A percentile compares a stretch with the other conserved stretches of the same genome.
Evolutionary conservation across 1,140 invertebrate genomes (phyloP).

Genomic region (Rhopalosiphum padi): DNA sequence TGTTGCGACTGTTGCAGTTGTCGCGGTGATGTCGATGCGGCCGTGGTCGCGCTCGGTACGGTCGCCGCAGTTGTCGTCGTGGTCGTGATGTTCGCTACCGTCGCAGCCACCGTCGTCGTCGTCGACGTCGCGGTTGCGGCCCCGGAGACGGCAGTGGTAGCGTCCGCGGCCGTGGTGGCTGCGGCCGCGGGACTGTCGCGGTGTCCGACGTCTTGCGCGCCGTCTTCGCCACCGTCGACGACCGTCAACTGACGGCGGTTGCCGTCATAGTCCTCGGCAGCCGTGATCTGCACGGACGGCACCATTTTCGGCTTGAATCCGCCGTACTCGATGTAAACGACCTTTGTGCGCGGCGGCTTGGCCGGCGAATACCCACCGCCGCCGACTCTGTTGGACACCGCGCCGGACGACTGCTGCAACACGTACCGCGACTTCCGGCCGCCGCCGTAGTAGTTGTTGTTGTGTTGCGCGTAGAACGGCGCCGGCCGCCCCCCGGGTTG

Average conservation of each 20-base stretch:
- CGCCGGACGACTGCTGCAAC: constrained; percentile 55
- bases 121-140: background rate
- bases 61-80: no score
- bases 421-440: constrained; percentile 22
- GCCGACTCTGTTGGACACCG: constrained; percentile 12
- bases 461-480: constrained; percentile 38
- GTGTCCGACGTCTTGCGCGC: background rate
- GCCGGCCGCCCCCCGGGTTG: constrained; percentile 42
- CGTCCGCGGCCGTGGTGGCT: background rate
- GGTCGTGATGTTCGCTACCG: background rate
- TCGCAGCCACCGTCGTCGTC: background rate
- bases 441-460: background rate
- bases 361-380: constrained; percentile 55
- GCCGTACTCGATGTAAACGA: constrained; percentile 70
- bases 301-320: constrained; percentile 81
- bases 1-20: background rate
- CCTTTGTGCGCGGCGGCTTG: constrained; percentile 59
- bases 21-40: background rate
- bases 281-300: constrained; percentile 72
- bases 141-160: no score
- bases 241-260: background rate
- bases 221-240: background rate
- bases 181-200: background rate
- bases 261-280: background rate
- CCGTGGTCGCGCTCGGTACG: background rate